Conservation (phyloP, 2,797 vertebrate species). For the Peromyscus melanophrys region DNA sequence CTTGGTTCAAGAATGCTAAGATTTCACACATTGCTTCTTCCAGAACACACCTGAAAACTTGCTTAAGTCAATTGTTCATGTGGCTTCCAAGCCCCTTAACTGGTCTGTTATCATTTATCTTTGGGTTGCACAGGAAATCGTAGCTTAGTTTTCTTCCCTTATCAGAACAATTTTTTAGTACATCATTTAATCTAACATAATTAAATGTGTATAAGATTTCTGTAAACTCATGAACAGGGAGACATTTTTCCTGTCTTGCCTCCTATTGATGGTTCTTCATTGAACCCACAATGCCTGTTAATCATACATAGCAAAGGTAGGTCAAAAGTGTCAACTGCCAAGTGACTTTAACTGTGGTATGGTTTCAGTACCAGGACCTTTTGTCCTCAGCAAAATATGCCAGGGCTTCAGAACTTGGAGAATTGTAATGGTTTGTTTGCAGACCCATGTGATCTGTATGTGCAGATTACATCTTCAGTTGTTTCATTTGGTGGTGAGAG, state of each 20-base stretch:
- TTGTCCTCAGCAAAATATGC: background rate
- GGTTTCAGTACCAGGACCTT: conserved; percentile 64
- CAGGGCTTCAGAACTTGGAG: too few relatives aligned
- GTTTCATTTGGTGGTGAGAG: conserved; percentile 76
- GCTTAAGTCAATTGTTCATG: background rate
- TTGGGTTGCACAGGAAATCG: background rate
- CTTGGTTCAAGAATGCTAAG: conserved; percentile 8
- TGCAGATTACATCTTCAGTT: conserved; percentile 58
- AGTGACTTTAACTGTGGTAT: conserved; percentile 72
- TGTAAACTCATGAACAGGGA: background rate
- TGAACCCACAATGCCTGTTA: background rate
- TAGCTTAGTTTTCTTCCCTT: background rate
- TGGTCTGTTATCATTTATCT: background rate
- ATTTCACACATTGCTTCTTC: background rate
- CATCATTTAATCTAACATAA: background rate
- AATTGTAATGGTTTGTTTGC: rapidly evolving
- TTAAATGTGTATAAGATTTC: background rate
- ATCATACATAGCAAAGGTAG: background rate
- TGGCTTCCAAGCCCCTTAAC: background rate
- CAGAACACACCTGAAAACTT: background rate
- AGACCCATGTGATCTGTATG: background rate
- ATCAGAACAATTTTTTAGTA: background rate
- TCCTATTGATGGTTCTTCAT: conserved; percentile 64
- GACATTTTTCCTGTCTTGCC: conserved; percentile 65
- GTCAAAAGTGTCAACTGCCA: conserved; percentile 56